These are phyloP conservation scores for Scolopax rusticola DNA, from an alignment of 2,797 vertebrate species.

Conservation along the genomic window DNA sequence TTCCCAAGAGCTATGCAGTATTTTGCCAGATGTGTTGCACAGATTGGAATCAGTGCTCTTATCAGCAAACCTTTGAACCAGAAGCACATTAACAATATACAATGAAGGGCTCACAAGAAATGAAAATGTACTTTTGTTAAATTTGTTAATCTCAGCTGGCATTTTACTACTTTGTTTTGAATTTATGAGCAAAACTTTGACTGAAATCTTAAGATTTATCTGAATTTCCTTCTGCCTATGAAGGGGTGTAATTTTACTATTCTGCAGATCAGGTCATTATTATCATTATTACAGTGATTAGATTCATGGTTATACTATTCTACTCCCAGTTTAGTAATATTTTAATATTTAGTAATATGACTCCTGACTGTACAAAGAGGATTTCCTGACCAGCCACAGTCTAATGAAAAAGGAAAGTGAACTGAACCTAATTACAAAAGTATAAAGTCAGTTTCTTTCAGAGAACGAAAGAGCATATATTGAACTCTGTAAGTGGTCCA, in stretches of 20 bases:
- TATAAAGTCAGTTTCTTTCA: background rate
- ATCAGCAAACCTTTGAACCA: background rate
- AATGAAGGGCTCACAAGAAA: background rate
- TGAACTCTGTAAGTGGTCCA: background rate
- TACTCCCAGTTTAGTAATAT: background rate
- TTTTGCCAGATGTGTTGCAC: background rate
- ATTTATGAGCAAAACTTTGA: background rate
- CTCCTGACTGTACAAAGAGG: background rate
- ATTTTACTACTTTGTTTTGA: background rate
- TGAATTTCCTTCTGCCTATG: background rate
- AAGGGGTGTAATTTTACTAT: background rate
- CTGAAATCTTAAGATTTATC: background rate
- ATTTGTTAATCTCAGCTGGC: background rate
- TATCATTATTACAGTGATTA: background rate
- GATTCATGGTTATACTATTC: background rate
- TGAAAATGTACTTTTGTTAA: background rate
- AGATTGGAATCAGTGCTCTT: background rate
- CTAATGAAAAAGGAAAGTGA: background rate
- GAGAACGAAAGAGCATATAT: background rate
- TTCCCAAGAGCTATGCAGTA: background rate
- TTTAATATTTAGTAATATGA: too few relatives aligned
- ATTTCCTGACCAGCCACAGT: background rate
- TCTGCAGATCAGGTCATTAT: background rate
- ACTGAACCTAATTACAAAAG: background rate
- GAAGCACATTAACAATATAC: background rate